Percentiles rank a stretch among this genome's conserved stretches.
Conservation (phyloP, 1,140 invertebrate species). For the Bombus terrestris region DNA sequence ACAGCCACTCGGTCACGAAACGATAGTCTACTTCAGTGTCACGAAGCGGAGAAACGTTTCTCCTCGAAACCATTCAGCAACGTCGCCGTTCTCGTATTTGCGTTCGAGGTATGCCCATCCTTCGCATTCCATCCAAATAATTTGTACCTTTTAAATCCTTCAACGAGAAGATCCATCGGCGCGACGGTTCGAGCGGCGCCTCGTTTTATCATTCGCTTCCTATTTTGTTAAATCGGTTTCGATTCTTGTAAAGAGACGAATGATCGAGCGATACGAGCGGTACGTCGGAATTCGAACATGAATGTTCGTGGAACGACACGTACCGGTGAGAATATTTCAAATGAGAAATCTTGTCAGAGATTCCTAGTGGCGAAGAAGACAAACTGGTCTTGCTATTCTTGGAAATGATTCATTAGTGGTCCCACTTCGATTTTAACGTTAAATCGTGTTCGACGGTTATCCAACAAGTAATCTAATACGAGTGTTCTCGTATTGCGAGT, state of each 20-base stretch:
- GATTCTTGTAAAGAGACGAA: background rate
- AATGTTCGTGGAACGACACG: background rate
- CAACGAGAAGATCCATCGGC: background rate
- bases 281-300: background rate
- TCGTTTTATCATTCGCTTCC: background rate
- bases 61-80: slow-evolving; percentile 7
- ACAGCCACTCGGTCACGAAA: slow-evolving; percentile 70
- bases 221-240: background rate
- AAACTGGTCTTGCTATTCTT: background rate
- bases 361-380: background rate
- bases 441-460: background rate
- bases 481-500: background rate
- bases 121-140: slow-evolving; percentile 37
- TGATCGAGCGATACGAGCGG: background rate
- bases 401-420: background rate
- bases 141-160: slow-evolving; percentile 14
- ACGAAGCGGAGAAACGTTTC: slow-evolving; percentile 39
- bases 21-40: slow-evolving; percentile 65
- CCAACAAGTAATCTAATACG: background rate
- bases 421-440: background rate
- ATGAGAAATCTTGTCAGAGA: background rate
- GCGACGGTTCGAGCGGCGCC: background rate
- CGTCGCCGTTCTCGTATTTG: slow-evolving; percentile 17
- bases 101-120: background rate
- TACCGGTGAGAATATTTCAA: background rate